Evolutionary conservation across 2,888 invertebrate species (phyloP), one percentile per base, ranked within the genome.

Genomic region (Diloba caeruleocephala): DNA sequence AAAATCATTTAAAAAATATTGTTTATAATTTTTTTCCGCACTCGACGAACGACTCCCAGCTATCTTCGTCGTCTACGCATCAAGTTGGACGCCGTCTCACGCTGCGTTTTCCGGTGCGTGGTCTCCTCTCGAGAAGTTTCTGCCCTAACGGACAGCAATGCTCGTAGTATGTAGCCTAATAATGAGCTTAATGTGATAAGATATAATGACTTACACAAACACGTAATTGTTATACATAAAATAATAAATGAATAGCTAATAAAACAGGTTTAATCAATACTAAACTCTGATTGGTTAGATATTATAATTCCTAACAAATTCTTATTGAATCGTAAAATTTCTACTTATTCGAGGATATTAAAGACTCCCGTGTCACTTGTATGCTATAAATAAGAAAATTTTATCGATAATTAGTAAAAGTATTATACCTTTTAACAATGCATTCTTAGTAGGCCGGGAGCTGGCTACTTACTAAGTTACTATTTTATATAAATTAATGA

Each of bases 321-420:
- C 64, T 57, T 23, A 28, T 44, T 1, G 32, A 36, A 54, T 68
- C 72, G 61, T 79, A 71, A 79, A 79, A 28, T 65, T 38, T 44
- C 43, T 72, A 63, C 54, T 59, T 67, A 65, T 63, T 58, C 43
- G 28, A 56, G 58, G 42, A 62, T 69, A 66, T 72, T 64, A 74
- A 72, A 71, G 46, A 31, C 9, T 41, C 41, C 48, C 13, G 32
- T 61, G 62, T 68, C 49, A 63, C 61, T 38, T 42, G 37, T 49
- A 33, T 8, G 13, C 49, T 44, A 55, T 61, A 59, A 60, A 63
- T 67, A 70, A 71, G 75, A 66, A 76, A 64, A 68, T 75, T 78
- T 79, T 76, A 78, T 72, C 50, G 71, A 71, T 76, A 77, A 80
- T 81, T 79, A 81, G 70, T 64, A 29, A n/a, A n/a, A 39, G 49